Base-by-base conservation (phyloP, 1,140 invertebrate genomes). In the Drosophila kikkawai region DNA sequence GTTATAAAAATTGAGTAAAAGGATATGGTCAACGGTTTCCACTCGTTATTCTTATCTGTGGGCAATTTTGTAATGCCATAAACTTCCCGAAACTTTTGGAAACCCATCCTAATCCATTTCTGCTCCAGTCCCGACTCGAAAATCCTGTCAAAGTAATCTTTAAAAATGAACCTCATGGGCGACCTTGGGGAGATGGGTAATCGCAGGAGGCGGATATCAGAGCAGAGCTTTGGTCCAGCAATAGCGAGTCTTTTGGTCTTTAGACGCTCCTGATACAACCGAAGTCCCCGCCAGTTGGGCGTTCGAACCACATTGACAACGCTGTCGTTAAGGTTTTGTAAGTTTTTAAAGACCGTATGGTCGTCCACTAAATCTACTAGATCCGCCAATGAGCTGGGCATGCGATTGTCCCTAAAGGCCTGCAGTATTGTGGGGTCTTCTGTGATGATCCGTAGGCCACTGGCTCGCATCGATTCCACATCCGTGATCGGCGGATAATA, bases 371-470 rank as follows among this genome's bases (percentile, higher is more conserved):
- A 1, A 2, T 48, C 3, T 3, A 82, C 19, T 0, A 47, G 69
- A 57, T 67, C 57, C 0, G 37, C 6, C 7, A 79, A 15, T 0
- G 29, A 15, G 0, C 36, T 48, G 1, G 75, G 79, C 51, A 82
- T 3, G 0, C 22, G 13, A 36, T 78, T 26, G 1, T 63, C 17
- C 0, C 26, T 8, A 15, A 82, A 78, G 0, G 45, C n/a, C 12
- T 15, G 11, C 13, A 4, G 4, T 0, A 59, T 15, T 0, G 47
- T 11, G 1, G 34, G 26, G 26, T 75, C 45, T 0, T 9, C 12
- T 8, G 70, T 45, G 34, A 82, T 50, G 9, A 82, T 82, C 5
- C 37, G 47, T 0, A 82, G 37, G 5, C 64, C 63, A 63, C 74
- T 82, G 3, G 37, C 36, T 15, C 26, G 37, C 15, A 82, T 12